Conservation (phyloP, 2,797 vertebrate species). For the Arrhamphus sclerolepis region DNA sequence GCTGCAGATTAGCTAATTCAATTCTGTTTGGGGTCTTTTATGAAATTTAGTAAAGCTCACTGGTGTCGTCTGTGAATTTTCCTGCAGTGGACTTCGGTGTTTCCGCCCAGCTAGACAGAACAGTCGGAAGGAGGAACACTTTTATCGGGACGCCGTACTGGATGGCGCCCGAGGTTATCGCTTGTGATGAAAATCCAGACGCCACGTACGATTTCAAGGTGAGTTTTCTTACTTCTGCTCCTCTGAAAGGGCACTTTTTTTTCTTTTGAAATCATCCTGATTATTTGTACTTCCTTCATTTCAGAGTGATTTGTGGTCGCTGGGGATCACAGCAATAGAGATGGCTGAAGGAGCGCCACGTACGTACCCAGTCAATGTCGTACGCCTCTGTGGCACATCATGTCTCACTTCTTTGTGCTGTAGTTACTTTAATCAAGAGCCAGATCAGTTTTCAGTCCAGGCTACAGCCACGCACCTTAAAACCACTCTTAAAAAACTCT, state of each 20-base stretch:
- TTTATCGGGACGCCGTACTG: slow-evolving; percentile 98
- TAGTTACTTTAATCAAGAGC: slow-evolving; percentile 25
- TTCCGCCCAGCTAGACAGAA: slow-evolving; percentile 92
- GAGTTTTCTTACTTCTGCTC: not conserved
- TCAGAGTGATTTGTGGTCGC: slow-evolving; percentile 97
- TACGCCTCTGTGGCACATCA: slow-evolving; percentile 17
- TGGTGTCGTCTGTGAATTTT: slow-evolving; percentile 3
- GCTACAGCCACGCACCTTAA: slow-evolving; percentile 14
- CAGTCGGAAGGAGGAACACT: slow-evolving; percentile 91
- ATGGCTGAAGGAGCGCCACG: slow-evolving; percentile 98
- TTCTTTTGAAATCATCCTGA: not conserved
- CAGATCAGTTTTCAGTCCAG: slow-evolving; percentile 27
- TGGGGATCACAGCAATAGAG: slow-evolving; percentile 97
- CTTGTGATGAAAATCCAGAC: slow-evolving; percentile 92
- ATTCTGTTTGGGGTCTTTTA: slow-evolving; percentile 40
- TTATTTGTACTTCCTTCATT: slow-evolving; percentile 45
- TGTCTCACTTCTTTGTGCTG: slow-evolving; percentile 4
- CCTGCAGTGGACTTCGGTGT: slow-evolving; percentile 93
- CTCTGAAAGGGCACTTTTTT: not conserved
- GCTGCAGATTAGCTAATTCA: slow-evolving; percentile 26
- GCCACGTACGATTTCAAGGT: slow-evolving; percentile 98
- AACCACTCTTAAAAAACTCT: no score
- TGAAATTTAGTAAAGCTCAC: slow-evolving; percentile 39
- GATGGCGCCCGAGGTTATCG: slow-evolving; percentile 99
- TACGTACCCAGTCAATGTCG: slow-evolving; percentile 77